Evolutionary conservation across 1,140 invertebrate genomes (phyloP), one percentile per base, ranked within the genome.

Genomic region (Drosophila malerkotliana): DNA sequence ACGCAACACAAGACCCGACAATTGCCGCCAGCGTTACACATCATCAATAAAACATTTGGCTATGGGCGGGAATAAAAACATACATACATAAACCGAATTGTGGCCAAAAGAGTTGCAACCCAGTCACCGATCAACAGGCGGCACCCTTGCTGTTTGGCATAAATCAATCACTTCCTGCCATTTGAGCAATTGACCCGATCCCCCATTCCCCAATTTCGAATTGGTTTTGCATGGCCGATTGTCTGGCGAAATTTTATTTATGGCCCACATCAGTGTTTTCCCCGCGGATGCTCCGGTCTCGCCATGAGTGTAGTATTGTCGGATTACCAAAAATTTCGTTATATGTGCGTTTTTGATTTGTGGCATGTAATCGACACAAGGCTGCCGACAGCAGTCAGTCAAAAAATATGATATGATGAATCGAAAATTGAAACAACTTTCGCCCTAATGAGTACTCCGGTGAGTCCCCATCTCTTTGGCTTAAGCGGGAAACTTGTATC

Each of bases 161-260:
- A 87, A 87, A 87, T 87, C 82, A 87, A 87, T 87, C 82, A 87
- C 82, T 82, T 85, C 82, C 82, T 87, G 66, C 72, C 52, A 66
- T 58, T 82, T 48, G 61, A 85, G 64, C 82, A 74, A 81, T 81
- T 87, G 72, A 44, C 49, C 49, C 32, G 28, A 37, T 37, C 34
- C 34, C 12, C 56, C 34, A 18, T 18, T 18, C 37, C 51, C 56
- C 34, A 39, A 24, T 39, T 54, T 48, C 41, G 52, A 87, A 81
- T 78, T 87, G 71, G 59, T 85, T 85, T 87, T 85, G 79, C 84
- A 85, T 85, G 82, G 78, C 12, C 34, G 56, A 44, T 44, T 32
- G 39, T 54, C 49, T 52, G 30, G 32, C 58, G 32, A 61, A 59
- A 52, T 74, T 55, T 74, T 74, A 52, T 74, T 63, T 64, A 74